phyloP scores from a whole-genome alignment of 2,888 invertebrate genomes.

The Thymelicus sylvestris region DNA sequence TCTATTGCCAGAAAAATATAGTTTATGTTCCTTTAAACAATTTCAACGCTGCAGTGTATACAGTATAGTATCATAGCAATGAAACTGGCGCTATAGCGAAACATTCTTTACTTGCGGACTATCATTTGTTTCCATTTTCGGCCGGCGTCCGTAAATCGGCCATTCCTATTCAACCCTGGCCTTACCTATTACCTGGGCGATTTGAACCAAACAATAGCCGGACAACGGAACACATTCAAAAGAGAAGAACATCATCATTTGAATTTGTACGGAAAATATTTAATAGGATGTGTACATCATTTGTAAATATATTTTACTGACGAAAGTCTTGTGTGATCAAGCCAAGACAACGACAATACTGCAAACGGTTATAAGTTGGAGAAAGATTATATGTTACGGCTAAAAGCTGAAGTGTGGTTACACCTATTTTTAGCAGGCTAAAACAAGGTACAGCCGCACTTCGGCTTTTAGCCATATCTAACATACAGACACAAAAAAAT shows the following conservation, averaged over 20 bases:
- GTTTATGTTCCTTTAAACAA: background rate
- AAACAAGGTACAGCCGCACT: no score
- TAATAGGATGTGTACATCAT: background rate
- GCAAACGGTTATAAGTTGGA: no score
- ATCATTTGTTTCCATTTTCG: conserved; percentile 44
- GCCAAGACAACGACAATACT: no score
- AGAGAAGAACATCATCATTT: background rate
- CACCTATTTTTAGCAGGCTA: no score
- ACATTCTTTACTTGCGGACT: conserved; percentile 39
- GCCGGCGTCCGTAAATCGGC: conserved; percentile 38
- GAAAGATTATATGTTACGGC: no score
- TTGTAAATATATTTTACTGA: background rate
- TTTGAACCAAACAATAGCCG: conserved; percentile 16
- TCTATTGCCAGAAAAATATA: background rate
- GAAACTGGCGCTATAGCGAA: conserved; percentile 32
- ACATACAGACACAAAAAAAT: no score
- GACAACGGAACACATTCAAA: conserved; percentile 7
- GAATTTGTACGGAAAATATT: conserved; percentile 3
- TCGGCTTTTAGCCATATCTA: no score
- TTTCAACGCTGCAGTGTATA: conserved; percentile 24
- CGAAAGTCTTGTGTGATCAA: no score
- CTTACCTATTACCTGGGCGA: conserved; percentile 16
- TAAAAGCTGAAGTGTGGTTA: no score
- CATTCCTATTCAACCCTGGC: conserved; percentile 39
- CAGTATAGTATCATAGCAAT: no score